These are phyloP conservation scores for Pristis pectinata DNA, from an alignment of 2,797 vertebrate species.

Conservation along the genomic window DNA sequence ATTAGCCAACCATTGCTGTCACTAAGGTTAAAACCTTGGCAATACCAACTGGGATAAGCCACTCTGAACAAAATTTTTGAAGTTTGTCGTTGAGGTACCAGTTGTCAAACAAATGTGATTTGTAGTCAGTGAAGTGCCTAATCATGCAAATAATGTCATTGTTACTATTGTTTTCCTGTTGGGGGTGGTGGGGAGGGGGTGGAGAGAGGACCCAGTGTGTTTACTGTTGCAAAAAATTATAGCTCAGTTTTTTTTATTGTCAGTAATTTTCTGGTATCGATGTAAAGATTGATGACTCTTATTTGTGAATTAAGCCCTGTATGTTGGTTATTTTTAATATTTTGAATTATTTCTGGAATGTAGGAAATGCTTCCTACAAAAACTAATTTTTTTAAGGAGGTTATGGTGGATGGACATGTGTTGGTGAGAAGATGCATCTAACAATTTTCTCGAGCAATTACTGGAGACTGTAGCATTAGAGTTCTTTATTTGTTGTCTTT, in stretches of 20 bases:
- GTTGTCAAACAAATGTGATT: not conserved
- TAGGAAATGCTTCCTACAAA: not conserved
- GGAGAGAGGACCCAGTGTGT: not conserved
- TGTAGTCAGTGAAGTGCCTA: not conserved
- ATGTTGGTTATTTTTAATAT: not conserved
- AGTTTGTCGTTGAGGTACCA: not conserved
- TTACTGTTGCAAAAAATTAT: not conserved
- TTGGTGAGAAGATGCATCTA: not conserved
- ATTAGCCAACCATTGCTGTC: not conserved
- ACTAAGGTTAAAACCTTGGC: not conserved
- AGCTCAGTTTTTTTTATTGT: not conserved
- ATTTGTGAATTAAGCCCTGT: not conserved
- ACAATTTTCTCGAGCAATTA: not conserved
- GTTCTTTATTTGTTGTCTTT: not conserved
- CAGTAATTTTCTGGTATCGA: not conserved
- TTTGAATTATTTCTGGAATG: not conserved
- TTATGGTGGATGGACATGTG: too few relatives aligned
- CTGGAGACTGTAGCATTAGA: not conserved
- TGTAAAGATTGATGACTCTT: not conserved
- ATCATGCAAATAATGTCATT: too few relatives aligned
- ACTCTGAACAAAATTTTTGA: not conserved
- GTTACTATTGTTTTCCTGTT: not conserved
- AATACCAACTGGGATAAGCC: too few relatives aligned
- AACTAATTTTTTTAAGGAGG: not conserved
- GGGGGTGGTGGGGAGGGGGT: too few relatives aligned